Percentiles rank a stretch among this genome's conserved stretches.
Evolutionary conservation across 2,888 invertebrate species (phyloP).

Genomic region (Alloscopus bannaensis): DNA sequence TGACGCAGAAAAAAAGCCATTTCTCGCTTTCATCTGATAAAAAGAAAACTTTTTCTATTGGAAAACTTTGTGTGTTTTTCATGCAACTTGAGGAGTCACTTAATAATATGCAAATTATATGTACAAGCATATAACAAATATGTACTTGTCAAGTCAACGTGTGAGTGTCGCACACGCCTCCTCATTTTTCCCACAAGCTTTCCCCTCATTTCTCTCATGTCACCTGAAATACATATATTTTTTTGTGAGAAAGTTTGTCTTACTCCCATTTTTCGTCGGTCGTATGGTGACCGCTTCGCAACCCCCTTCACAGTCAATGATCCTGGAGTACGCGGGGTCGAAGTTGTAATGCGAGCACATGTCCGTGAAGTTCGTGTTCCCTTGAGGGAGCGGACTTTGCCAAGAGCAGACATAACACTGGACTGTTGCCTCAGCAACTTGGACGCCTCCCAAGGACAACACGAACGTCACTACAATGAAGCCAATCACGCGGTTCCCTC

Average conservation of each 20-base stretch:
- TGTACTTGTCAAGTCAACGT: too few species aligned
- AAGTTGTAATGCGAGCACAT: constrained; percentile 70
- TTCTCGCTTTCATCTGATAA: background rate
- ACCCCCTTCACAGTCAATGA: constrained; percentile 67
- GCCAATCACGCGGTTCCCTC: too few species aligned
- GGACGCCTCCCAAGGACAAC: background rate
- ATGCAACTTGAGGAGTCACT: too few species aligned
- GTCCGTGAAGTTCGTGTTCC: constrained; percentile 59
- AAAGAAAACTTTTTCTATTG: constrained; percentile 16
- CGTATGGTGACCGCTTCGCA: constrained; percentile 69
- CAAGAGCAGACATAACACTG: constrained; percentile 73
- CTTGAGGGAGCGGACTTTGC: constrained; percentile 54
- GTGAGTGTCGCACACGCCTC: too few species aligned
- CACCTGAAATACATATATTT: too few species aligned
- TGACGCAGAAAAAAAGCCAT: background rate
- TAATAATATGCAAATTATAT: too few species aligned
- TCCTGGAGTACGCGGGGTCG: constrained; percentile 47
- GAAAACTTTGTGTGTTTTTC: background rate
- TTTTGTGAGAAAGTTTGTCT: constrained; percentile 47
- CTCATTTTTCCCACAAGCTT: too few species aligned
- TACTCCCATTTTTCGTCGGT: constrained; percentile 69
- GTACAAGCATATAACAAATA: too few species aligned
- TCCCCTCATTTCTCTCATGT: too few species aligned
- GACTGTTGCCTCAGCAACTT: constrained; percentile 60
- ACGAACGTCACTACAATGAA: background rate